Evolutionary conservation across 2,797 vertebrate species (phyloP).

Genomic region (Clamator glandarius): DNA sequence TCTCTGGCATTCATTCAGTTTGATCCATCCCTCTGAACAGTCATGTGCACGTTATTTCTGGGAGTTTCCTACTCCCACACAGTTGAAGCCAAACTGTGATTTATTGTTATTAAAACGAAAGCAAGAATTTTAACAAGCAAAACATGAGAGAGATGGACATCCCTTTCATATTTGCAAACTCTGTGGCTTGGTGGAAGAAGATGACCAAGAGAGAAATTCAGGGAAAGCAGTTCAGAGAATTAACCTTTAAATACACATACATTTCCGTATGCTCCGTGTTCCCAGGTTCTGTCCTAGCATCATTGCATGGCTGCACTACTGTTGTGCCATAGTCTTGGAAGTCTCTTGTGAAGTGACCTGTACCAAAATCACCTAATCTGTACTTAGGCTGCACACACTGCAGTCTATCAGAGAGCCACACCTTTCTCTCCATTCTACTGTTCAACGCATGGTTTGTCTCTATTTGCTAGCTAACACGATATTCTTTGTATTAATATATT

Average conservation of each 20-base stretch:
- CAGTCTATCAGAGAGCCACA: not conserved
- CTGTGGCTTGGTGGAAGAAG: not conserved
- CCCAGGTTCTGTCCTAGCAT: rapidly evolving
- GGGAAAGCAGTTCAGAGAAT: not conserved
- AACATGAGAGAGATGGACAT: not conserved
- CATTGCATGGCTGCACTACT: not conserved
- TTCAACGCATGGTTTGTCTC: not conserved
- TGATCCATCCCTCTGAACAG: not conserved
- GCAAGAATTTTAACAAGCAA: not conserved
- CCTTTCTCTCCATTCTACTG: not conserved
- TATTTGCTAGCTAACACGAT: not conserved
- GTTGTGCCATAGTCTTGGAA: not conserved
- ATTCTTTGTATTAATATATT: not conserved
- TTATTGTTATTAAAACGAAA: constrained; percentile 15
- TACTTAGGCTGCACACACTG: not conserved
- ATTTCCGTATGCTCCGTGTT: rapidly evolving
- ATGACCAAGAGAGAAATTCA: not conserved
- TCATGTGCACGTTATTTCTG: not conserved
- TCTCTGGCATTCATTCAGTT: not conserved
- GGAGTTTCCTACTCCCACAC: not conserved
- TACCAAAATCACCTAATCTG: not conserved
- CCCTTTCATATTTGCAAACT: not conserved
- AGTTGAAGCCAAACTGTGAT: constrained; percentile 3
- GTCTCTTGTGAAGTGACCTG: not conserved
- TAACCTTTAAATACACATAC: not conserved